These are phyloP conservation scores for Calypte anna DNA, from an alignment of 2,113 vertebrate genomes.

Conservation along the genomic window DNA sequence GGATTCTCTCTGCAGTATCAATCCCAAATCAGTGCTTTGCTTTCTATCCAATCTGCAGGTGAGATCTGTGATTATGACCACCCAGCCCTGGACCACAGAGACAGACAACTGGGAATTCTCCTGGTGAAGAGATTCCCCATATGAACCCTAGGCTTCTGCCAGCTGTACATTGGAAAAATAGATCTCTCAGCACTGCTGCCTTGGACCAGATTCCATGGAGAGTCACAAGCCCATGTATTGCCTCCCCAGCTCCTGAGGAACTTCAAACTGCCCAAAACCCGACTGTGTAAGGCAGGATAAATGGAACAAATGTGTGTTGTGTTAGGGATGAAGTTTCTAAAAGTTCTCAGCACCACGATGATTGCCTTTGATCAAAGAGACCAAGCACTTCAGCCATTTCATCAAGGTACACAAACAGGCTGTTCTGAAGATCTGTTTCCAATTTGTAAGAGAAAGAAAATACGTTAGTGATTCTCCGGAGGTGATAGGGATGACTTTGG, in stretches of 20 bases:
- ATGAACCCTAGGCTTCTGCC: neutral
- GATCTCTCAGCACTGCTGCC: neutral
- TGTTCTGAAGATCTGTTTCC: neutral
- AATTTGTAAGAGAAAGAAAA: neutral
- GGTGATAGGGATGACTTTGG: neutral
- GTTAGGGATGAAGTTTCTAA: neutral
- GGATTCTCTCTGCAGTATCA: neutral
- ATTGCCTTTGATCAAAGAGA: neutral
- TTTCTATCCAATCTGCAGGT: too few relatives aligned
- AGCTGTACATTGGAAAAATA: neutral
- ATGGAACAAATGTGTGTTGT: neutral
- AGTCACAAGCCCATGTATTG: neutral
- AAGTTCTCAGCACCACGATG: neutral
- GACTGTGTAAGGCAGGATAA: neutral
- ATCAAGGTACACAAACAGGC: neutral
- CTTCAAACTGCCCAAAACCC: neutral
- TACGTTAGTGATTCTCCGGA: neutral
- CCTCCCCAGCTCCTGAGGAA: neutral
- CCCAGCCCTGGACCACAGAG: too few relatives aligned
- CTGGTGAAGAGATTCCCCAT: too few relatives aligned
- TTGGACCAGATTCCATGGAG: neutral
- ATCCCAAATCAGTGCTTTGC: too few relatives aligned
- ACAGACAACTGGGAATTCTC: too few relatives aligned
- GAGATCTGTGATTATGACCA: too few relatives aligned
- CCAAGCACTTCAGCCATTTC: neutral